phyloP scores from a whole-genome alignment of 2,888 invertebrate genomes.

The Trissolcus brochymenae region DNA sequence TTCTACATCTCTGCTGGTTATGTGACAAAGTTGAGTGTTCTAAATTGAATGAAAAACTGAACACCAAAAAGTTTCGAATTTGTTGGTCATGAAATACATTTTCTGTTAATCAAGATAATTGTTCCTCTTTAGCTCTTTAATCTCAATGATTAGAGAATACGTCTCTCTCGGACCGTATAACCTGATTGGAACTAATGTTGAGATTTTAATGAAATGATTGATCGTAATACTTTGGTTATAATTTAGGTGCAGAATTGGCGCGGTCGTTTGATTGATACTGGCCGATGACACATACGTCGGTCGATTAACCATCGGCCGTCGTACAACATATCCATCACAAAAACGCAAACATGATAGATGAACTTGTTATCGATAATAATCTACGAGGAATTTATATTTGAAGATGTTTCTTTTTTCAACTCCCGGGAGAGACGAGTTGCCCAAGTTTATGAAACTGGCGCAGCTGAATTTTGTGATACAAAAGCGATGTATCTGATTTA shows the following conservation, averaged over 20 bases:
- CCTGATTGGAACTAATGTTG: slow-evolving; percentile 1
- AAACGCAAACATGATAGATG: slow-evolving; percentile 3
- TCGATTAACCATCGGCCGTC: slow-evolving; percentile 12
- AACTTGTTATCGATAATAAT: slow-evolving; percentile 17
- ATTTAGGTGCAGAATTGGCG: slow-evolving; percentile 9
- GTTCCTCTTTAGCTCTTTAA: no score
- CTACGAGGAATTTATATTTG: background rate
- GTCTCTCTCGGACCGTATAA: no score
- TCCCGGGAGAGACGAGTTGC: slow-evolving; percentile 12
- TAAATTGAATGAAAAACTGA: no score
- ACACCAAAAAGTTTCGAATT: no score
- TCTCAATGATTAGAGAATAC: no score
- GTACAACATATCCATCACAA: slow-evolving; percentile 17
- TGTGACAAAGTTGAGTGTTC: no score
- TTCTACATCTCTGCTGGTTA: no score
- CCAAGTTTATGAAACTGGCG: background rate
- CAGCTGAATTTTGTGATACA: slow-evolving; percentile 13
- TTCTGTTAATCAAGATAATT: no score
- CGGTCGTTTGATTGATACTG: slow-evolving; percentile 32
- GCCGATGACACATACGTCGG: slow-evolving; percentile 28
- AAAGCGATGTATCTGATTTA: slow-evolving; percentile 22
- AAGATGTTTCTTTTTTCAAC: slow-evolving; percentile 3
- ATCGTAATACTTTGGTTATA: slow-evolving; percentile 1
- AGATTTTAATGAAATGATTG: slow-evolving; percentile 2
- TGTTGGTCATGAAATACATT: no score